Base-by-base conservation (phyloP, 64 coral and sea anemone genomes). In the Porites australiensis region DNA sequence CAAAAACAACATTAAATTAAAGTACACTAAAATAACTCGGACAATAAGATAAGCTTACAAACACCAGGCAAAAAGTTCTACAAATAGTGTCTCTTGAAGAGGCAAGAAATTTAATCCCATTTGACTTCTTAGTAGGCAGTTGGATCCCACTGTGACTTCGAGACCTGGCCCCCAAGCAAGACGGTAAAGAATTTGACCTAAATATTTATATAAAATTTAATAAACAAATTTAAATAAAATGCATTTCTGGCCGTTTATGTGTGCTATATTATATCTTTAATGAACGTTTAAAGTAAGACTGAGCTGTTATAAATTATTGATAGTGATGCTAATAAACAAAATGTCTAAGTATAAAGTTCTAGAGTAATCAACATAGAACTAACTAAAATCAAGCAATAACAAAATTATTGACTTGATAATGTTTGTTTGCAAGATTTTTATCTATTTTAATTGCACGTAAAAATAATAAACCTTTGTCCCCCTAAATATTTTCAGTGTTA, bases 71-170 rank as follows among this genome's bases (percentile, higher is more conserved):
- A 64, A 76, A 19, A 50, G 73, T 76, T 14, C 73, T 13, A 19
- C 13, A 64, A 64, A 76, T 50, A 19, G 45, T 76, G 48, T 46
- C 43, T 15, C 13, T 6, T 4, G 49, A 15, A 76, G 46, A 63
- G 18, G 63, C 18, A 4, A 68, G 44, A 66, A 27, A 18, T 18
- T 84, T 84, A 84, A 84, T n/a, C 44, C 59, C 45, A 50, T 84
- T 67, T 69, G 63, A 68, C 59, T 84, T 84, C 63, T 84, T 84
- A 84, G 81, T 84, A 48, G 81, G 47, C 81, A 84, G 63, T 84
- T 84, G 81, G 81, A 84, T 46, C 81, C 81, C 45, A 84, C 81
- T 68, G 63, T 84, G 81, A 44, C 81, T 49, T 11, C 81, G 64
- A 67, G 81, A 45, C 63, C 81, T 22, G 81, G 81, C 47, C 63